These are phyloP conservation scores for Euplagia quadripunctaria DNA, from an alignment of 2,888 invertebrate genomes.

Conservation along the genomic window DNA sequence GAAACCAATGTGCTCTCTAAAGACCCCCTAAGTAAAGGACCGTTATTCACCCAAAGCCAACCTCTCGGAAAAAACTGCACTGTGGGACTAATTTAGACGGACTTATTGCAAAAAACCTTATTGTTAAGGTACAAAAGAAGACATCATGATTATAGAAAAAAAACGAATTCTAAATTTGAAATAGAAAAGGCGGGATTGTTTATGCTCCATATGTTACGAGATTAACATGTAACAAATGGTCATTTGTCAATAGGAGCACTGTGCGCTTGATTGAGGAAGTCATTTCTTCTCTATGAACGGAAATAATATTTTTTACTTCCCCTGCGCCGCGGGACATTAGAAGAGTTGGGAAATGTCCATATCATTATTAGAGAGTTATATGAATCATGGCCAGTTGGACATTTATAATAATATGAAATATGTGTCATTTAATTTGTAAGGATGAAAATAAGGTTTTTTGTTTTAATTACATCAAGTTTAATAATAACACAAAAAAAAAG, in stretches of 20 bases:
- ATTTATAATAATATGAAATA: constrained; percentile 37
- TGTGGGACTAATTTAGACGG: constrained; percentile 75
- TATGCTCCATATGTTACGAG: constrained; percentile 83
- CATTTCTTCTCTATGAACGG: constrained; percentile 83
- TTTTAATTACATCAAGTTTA: neutral
- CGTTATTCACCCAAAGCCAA: constrained; percentile 65
- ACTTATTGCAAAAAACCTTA: constrained; percentile 75
- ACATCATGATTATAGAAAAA: constrained; percentile 70
- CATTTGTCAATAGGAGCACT: constrained; percentile 81
- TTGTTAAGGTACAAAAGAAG: constrained; percentile 84
- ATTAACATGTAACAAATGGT: constrained; percentile 81
- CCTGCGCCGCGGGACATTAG: constrained; percentile 72
- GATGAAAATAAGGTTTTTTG: constrained; percentile 35
- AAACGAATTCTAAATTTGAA: constrained; percentile 74
- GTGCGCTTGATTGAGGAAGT: constrained; percentile 85
- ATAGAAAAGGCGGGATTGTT: constrained; percentile 73
- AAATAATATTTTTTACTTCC: constrained; percentile 83
- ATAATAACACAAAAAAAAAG: neutral
- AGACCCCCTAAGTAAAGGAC: constrained; percentile 71
- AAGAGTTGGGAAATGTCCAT: constrained; percentile 66
- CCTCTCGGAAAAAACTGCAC: constrained; percentile 69
- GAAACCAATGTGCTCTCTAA: constrained; percentile 77
- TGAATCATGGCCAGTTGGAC: constrained; percentile 35
- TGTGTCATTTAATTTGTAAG: constrained; percentile 31
- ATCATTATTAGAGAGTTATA: constrained; percentile 67